A percentile compares a stretch with the other conserved stretches of the same genome.
Evolutionary conservation across 2,888 invertebrate species (phyloP).

Genomic region (Sphaerophoria rueppellii): DNA sequence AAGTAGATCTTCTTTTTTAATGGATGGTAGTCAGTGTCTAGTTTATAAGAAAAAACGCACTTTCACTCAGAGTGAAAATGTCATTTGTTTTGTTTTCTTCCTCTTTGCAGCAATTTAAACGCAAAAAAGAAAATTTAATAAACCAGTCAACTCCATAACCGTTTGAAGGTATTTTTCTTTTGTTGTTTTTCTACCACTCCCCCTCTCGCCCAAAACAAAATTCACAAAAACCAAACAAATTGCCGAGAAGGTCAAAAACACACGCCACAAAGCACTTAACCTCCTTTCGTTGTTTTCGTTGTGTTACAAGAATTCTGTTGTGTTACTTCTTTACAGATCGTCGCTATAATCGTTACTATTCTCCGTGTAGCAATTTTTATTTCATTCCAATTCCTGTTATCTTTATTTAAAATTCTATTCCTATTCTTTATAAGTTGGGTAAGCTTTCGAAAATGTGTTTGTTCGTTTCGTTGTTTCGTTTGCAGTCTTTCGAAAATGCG

Average conservation of each 20-base stretch:
- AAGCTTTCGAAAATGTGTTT: constrained; percentile 37
- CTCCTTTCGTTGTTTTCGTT: constrained; percentile 23
- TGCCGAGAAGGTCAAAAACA: constrained; percentile 63
- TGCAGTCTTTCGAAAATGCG: neutral
- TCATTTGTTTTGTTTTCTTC: constrained; percentile 37
- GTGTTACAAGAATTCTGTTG: constrained; percentile 49
- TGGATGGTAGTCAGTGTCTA: neutral
- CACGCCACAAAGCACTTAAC: neutral
- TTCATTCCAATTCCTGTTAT: constrained; percentile 71
- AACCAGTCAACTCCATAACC: constrained; percentile 34
- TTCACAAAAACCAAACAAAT: neutral
- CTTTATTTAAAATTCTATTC: constrained; percentile 57
- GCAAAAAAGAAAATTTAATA: constrained; percentile 8
- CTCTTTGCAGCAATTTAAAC: constrained; percentile 61
- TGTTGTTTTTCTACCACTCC: constrained; percentile 1
- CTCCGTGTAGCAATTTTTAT: constrained; percentile 57
- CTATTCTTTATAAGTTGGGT: constrained; percentile 49
- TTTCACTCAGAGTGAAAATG: constrained; percentile 20
- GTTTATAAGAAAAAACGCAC: constrained; percentile 1
- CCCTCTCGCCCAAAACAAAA: neutral
- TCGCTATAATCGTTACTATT: constrained; percentile 36
- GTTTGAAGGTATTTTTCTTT: constrained; percentile 57
- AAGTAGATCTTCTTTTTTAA: constrained; percentile 74
- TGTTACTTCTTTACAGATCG: constrained; percentile 73
- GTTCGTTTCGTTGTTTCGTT: neutral